These are phyloP conservation scores for Carlito syrichta DNA, from an alignment of 2,113 vertebrate species.

Conservation along the genomic window DNA sequence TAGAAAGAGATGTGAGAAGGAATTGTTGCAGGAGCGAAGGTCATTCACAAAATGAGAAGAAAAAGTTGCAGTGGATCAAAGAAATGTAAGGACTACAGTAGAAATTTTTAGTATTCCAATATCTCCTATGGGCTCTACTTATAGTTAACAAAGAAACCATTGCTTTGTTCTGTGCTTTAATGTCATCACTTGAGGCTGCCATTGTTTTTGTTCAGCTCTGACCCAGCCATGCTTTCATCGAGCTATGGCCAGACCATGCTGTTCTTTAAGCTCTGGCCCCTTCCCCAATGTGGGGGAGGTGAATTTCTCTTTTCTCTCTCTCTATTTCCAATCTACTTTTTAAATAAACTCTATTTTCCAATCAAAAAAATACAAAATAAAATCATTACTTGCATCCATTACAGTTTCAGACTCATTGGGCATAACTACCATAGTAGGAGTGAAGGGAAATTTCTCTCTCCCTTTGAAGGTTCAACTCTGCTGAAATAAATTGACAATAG, in stretches of 20 bases:
- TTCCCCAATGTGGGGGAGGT: no score
- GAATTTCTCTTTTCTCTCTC: no score
- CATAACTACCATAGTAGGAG: neutral
- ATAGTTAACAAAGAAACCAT: neutral
- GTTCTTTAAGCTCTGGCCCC: no score
- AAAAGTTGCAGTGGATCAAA: neutral
- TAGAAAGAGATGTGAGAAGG: neutral
- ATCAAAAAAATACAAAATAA: no score
- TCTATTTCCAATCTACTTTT: no score
- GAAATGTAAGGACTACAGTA: neutral
- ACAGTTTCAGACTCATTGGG: neutral
- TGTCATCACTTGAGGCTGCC: no score
- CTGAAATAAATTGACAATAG: neutral
- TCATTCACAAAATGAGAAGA: neutral
- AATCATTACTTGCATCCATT: neutral
- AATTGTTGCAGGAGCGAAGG: accelerated
- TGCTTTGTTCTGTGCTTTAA: neutral
- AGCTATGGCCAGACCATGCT: no score
- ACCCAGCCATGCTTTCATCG: no score
- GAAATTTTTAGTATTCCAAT: neutral
- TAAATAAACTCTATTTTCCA: no score
- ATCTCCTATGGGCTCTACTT: neutral
- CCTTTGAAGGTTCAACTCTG: neutral
- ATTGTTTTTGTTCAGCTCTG: no score
- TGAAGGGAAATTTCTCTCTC: neutral